Evolutionary conservation across 2,888 invertebrate genomes (phyloP), one percentile per base, ranked within the genome.

Genomic region (Noctua janthina): DNA sequence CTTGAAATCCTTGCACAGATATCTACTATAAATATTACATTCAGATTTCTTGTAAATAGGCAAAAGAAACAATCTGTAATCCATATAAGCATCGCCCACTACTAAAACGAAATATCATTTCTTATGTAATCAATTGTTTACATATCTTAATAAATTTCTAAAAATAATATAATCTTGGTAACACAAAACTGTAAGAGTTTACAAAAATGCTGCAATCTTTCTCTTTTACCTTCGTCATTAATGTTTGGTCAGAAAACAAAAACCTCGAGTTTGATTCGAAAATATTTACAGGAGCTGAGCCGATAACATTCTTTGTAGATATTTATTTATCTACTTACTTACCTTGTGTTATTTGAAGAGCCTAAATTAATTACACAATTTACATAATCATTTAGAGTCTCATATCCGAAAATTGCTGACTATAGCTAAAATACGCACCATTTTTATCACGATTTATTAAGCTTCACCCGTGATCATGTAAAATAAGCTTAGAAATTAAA

Each of bases 201-300:
- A 54, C 51, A 54, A 74, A 67, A 39, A 56, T 51, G 46, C 51
- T 81, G 82, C 66, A 76, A 70, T 81, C 35, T 76, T 59, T 56
- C 7, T 13, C 15, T 29, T 68, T 67, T 56, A 10, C n/a, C 62
- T 43, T 75, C 59, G 83, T 76, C 68, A 80, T 23, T 46, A 8
- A 23, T 81, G 29, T 64, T 62, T 76, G 62, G 29, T 46, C 39
- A 76, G 17, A 83, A 62, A 81, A 75, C 43, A 69, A 80, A 51
- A 51, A 51, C 20, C 35, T 83, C 51, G 59, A 83, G 35, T 76
- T 62, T 83, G 39, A 64, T 69, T 49, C 17, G 51, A 81, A 82
- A 82, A 81, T 83, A 82, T 81, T 81, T 76, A 62, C 74, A 35
- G 20, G 6, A 82, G 54, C 39, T 79, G 29, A 67, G 59, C 35